Conservation (phyloP, 2,888 invertebrate genomes). For the Drosophila kanekoi region DNA sequence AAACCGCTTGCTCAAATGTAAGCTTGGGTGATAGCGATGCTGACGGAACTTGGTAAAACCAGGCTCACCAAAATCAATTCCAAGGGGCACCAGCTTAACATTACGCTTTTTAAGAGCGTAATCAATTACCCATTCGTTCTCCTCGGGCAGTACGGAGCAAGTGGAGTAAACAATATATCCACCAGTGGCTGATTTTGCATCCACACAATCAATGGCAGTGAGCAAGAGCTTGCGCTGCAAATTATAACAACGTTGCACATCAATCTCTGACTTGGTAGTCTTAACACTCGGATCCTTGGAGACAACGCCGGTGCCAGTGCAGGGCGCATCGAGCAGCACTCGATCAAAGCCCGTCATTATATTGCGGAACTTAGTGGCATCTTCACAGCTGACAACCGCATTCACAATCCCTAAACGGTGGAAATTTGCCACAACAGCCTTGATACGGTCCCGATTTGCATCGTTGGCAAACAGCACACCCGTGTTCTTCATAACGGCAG, state of each 20-base stretch:
- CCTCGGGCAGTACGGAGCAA: constrained; percentile 98
- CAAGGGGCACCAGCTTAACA: constrained; percentile 97
- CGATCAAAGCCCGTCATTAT: constrained; percentile 97
- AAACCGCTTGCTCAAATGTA: constrained; percentile 95
- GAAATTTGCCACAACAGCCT: constrained; percentile 97
- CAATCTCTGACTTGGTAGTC: constrained; percentile 94
- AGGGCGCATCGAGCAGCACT: constrained; percentile 98
- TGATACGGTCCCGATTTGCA: constrained; percentile 94
- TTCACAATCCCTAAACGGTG: constrained; percentile 98
- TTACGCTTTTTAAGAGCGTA: constrained; percentile 96
- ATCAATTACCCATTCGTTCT: constrained; percentile 99
- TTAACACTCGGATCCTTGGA: constrained; percentile 99
- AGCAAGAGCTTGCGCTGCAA: constrained; percentile 96
- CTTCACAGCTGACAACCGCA: constrained; percentile 94
- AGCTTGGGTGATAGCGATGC: constrained; percentile 94
- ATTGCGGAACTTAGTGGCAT: constrained; percentile 94
- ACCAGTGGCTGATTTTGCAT: constrained; percentile 95
- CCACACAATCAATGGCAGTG: constrained; percentile 98
- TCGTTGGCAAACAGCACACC: constrained; percentile 99
- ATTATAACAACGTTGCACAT: constrained; percentile 95
- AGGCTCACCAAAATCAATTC: constrained; percentile 97
- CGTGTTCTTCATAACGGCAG: constrained; percentile 99
- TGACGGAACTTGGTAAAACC: constrained; percentile 96
- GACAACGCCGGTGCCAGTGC: constrained; percentile 99
- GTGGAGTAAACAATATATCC: constrained; percentile 99